Evolutionary conservation across 2,888 invertebrate genomes (phyloP), one percentile per base, ranked within the genome.

Genomic region (Anagyrus pseudococci): DNA sequence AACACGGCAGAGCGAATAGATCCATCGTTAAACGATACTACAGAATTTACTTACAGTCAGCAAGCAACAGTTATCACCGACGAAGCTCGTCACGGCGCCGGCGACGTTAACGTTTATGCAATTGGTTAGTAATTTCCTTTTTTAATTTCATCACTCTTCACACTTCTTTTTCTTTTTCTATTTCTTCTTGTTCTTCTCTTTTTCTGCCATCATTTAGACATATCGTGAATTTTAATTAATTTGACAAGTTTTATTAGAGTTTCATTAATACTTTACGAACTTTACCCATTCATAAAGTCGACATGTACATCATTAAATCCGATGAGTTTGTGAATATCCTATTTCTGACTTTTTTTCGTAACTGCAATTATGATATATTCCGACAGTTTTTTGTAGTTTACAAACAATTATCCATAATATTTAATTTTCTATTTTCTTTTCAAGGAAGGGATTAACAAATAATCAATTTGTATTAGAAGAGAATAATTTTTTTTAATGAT

Each of bases 91-190:
- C 94, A 94, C 70, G 90, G 92, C 0, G 94, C 94, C 0, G 91
- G 92, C 19, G 96, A 96, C 79, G 95, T 96, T 0, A 84, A 88
- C 1, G 86, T 96, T 56, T 94, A 93, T 81, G 94, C 95, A 26
- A 85, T 83, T 80, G 93, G 92, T 87, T 78, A 69, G 64, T 59
- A 19, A 2, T 48, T 48, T 52, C 2, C 15, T 46, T 54, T 48
- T 37, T 37, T 37, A n/a, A n/a, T n/a, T n/a, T n/a, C n/a, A n/a
- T n/a, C n/a, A n/a, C 33, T 2, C 10, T 37, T 37, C 33, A 37
- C 8, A 37, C 33, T 10, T 37, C 8, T 15, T 7, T 29, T 29
- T n/a, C n/a, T 37, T 37, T 37, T 37, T 37, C 8, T 15, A 37
- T 8, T 37, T 2, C 8, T 37, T 37, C 2, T 15, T 10, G 3